Conservation (phyloP, 2,888 invertebrate genomes). For the Hofmannophila pseudospretella region DNA sequence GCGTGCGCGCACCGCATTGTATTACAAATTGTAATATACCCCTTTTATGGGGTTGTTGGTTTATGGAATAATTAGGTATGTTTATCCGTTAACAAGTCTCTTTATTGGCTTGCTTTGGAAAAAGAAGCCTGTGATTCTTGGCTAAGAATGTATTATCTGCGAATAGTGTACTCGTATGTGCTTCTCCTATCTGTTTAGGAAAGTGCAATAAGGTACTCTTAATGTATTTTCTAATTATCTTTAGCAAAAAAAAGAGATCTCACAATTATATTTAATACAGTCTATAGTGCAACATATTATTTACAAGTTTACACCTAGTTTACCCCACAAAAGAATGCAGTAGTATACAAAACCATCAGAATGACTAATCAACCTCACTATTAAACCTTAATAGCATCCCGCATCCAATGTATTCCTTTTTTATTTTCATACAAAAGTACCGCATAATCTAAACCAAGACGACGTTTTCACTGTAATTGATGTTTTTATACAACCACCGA, state of each 20-base stretch:
- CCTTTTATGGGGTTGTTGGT: constrained; percentile 21
- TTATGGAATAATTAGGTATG: constrained; percentile 22
- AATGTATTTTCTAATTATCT: too few species aligned
- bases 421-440: constrained; percentile 6
- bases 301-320: neutral
- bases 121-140: too few species aligned
- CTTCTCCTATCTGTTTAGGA: too few species aligned
- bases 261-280: too few species aligned
- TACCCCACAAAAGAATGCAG: neutral
- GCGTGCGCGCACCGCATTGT: constrained; percentile 40
- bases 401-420: constrained; percentile 3
- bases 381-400: constrained; percentile 9
- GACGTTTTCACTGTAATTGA: constrained; percentile 20
- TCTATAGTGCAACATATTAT: neutral
- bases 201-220: too few species aligned
- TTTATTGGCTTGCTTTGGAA: too few species aligned
- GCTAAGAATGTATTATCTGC: too few species aligned
- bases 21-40: constrained; percentile 69
- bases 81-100: neutral
- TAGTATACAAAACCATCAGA: neutral
- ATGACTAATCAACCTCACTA: constrained; percentile 1
- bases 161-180: too few species aligned
- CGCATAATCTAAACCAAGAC: constrained; percentile 9
- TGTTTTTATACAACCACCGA: constrained; percentile 16
- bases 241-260: too few species aligned